Evolutionary conservation across 2,797 vertebrate genomes (phyloP), one percentile per base, ranked within the genome.

Genomic region (Delichon dasypus): DNA sequence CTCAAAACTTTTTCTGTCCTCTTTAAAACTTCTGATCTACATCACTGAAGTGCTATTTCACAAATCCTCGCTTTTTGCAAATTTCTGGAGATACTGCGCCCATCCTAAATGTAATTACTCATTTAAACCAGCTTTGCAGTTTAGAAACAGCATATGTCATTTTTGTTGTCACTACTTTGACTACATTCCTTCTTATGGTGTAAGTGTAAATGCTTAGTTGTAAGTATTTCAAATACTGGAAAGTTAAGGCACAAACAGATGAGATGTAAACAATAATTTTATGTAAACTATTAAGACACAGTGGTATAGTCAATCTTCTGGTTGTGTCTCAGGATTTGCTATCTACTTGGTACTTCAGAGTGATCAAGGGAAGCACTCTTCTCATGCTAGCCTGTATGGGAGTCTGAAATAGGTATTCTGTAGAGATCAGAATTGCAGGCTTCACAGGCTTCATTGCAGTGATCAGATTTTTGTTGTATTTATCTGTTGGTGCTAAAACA

Each of bases 101-200:
- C n/a, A 30, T 75, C 22, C 23, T 71, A 45, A 82, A 42, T 30
- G 34, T 54, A 48, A 68, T 60, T 47, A 26, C 15, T 80, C 13
- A 23, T 62, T 66, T 84, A 47, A 45, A 58, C 32, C 61, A 75
- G 11, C 22, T 79, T 82, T 87, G n/a, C 40, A 36, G 30, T 62
- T 82, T 19, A 65, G 75, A 58, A 70, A 1, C 17, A 42, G 21
- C 3, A 6, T 8, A 2, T 42, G 2, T 42, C 32, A 11, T 17
- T 54, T 53, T 36, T 34, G 6, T 72, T 85, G 92, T 87, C 15
- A 27, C 17, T n/a, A 20, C 27, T 48, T 21, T 57, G 27, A 50
- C 5, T 6, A 7, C 21, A 10, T 71, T 60, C 9, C 40, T 87
- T 60, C 21, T 55, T 54, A 8, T 0, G 1, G 9, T 55, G 0